Base-by-base conservation (phyloP, 2,113 vertebrate genomes). In the Delphinus delphis region DNA sequence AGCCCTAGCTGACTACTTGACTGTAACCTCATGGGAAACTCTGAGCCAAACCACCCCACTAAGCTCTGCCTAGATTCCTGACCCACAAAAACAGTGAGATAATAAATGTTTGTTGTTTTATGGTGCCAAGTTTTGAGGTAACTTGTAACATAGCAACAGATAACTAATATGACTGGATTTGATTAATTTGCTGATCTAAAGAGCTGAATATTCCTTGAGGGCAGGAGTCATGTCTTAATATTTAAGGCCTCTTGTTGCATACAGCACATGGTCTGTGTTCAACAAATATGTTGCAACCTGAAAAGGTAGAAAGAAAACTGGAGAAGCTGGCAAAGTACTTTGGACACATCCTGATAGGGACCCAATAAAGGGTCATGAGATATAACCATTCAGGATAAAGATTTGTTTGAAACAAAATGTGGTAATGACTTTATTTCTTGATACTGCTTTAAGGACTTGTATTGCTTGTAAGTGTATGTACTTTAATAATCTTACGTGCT, bases 401-500 rank as follows among this genome's bases (percentile, higher is more conserved):
- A 85, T 80, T 65, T 91, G 44, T 83, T 88, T 92, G 70, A 81
- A 84, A 93, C 93, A 33, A 74, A 82, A 21, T 55, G 15, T 79
- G 36, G 63, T 65, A 62, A 26, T 58, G 10, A 44, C 31, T 82
- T 97, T n/a, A n/a, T 15, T 47, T 62, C 15, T 88, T 94, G 53
- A 85, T 74, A 50, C 4, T 84, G 26, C 85, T 76, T 90, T 41
- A 53, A 44, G 60, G 44, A 93, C 17, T 47, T 76, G 13, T 10
- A 68, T 63, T 87, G 33, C 44, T 79, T 95, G 0, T 82, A 77
- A 85, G 41, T 82, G 18, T 58, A 58, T 21, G n/a, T 80, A 93
- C 15, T 88, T 95, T 90, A 93, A 77, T 84, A 65, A 97, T 93
- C 71, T 94, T 81, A 47, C 11, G 5, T 95, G 38, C 33, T 95